phyloP scores from a whole-genome alignment of 2,797 vertebrate genomes.

The Sparidentex hasta region DNA sequence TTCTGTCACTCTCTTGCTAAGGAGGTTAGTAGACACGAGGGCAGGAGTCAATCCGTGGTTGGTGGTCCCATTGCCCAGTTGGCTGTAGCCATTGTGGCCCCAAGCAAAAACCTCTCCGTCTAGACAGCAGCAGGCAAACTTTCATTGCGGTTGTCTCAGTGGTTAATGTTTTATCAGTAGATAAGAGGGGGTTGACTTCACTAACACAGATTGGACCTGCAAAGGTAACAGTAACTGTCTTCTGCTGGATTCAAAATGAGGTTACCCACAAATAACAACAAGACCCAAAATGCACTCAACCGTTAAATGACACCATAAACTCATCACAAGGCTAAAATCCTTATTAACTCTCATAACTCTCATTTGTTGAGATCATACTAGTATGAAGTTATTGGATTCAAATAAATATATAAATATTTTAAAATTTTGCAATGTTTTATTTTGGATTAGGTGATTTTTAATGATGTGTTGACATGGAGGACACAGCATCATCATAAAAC shows the following conservation, averaged over 20 bases:
- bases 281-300: not conserved
- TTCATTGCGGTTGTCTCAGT: constrained; percentile 42
- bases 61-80: constrained; percentile 95
- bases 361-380: not conserved
- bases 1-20: constrained; percentile 93
- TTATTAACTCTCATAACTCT: not conserved
- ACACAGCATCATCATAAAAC: not conserved
- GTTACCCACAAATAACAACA: not conserved
- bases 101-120: constrained; percentile 98
- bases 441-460: not conserved
- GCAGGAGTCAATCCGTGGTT: constrained; percentile 93
- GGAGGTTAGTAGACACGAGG: constrained; percentile 95
- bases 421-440: not conserved
- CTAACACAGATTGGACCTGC: not conserved
- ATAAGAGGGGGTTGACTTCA: constrained; percentile 23
- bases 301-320: not conserved
- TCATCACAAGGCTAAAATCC: not conserved
- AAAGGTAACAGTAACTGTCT: not conserved
- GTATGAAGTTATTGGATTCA: no score
- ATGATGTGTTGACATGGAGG: not conserved
- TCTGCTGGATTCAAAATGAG: not conserved
- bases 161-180: constrained; percentile 54
- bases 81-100: constrained; percentile 98
- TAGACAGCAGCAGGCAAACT: constrained; percentile 66
- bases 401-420: no score